Percentiles rank a stretch among this genome's conserved stretches.
These are phyloP conservation scores for Prionchulus punctatus DNA, from an alignment of 2,888 invertebrate genomes.

Conservation along the genomic window DNA sequence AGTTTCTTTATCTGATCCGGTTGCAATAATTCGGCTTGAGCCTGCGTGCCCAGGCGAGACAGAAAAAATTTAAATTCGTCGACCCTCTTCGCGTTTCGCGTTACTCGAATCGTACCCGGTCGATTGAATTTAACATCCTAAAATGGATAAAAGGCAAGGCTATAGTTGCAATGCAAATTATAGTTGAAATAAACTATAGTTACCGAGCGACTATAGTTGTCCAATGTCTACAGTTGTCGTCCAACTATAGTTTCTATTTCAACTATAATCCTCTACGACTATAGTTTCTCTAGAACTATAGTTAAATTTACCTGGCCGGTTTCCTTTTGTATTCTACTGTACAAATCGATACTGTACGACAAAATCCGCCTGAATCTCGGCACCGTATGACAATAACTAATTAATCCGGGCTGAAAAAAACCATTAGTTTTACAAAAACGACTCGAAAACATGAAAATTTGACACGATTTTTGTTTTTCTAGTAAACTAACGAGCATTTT, in stretches of 20 bases:
- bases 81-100: constrained; percentile 31
- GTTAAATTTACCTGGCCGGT: constrained; percentile 33
- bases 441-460: no score
- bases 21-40: constrained; percentile 26
- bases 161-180: no score
- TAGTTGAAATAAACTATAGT: no score
- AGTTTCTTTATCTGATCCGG: constrained; percentile 32
- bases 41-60: constrained; percentile 17
- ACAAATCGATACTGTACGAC: constrained; percentile 34
- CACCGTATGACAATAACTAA: constrained; percentile 34
- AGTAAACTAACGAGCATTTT: constrained; percentile 1
- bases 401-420: constrained; percentile 32
- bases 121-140: constrained; percentile 34
- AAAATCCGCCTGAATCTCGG: constrained; percentile 36
- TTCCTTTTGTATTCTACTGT: constrained; percentile 33
- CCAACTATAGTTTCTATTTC: no score
- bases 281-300: no score
- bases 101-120: constrained; percentile 36
- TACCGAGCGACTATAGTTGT: no score
- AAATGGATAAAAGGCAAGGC: no score
- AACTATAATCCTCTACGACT: no score
- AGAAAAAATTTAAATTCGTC: constrained; percentile 36
- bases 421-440: constrained; percentile 1
- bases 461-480: no score
- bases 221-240: no score